Percentiles rank a stretch among this genome's conserved stretches.
phyloP scores from a whole-genome alignment of 1,140 invertebrate genomes.

The Triops cancriformis region DNA sequence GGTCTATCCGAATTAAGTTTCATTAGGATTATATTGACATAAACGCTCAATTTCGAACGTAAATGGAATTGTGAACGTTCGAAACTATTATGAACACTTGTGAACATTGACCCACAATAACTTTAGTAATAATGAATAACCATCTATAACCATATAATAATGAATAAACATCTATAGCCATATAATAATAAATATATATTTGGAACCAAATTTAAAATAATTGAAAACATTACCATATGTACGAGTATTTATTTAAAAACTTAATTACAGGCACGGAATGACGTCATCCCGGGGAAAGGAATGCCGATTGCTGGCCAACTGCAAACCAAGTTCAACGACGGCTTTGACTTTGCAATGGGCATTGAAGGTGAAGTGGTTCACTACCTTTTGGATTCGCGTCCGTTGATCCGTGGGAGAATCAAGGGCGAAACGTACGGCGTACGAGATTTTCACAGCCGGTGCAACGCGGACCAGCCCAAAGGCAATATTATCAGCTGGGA shows the following conservation, averaged over 20 bases:
- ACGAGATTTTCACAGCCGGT: not conserved
- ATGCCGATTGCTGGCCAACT: slow-evolving; percentile 16
- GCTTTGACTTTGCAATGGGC: slow-evolving; percentile 1
- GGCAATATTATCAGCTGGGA: slow-evolving; percentile 24
- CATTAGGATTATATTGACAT: no score
- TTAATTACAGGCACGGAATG: not conserved
- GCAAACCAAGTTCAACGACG: slow-evolving; percentile 20
- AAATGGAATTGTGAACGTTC: no score
- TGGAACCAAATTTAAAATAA: no score
- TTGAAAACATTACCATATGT: no score
- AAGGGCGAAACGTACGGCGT: not conserved
- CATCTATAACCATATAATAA: no score
- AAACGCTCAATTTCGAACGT: no score
- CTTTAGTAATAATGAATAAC: no score
- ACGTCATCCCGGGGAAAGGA: slow-evolving; percentile 16
- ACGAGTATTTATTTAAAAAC: not conserved
- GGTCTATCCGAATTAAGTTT: no score
- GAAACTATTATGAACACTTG: no score
- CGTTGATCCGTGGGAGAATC: not conserved
- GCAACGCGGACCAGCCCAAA: not conserved
- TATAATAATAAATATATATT: no score
- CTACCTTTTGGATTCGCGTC: slow-evolving; percentile 20
- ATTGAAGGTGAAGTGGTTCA: slow-evolving; percentile 23
- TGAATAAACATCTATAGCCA: no score
- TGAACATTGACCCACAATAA: no score